phyloP scores from a whole-genome alignment of 2,797 vertebrate genomes.

The Leucoraja ocellata region DNA sequence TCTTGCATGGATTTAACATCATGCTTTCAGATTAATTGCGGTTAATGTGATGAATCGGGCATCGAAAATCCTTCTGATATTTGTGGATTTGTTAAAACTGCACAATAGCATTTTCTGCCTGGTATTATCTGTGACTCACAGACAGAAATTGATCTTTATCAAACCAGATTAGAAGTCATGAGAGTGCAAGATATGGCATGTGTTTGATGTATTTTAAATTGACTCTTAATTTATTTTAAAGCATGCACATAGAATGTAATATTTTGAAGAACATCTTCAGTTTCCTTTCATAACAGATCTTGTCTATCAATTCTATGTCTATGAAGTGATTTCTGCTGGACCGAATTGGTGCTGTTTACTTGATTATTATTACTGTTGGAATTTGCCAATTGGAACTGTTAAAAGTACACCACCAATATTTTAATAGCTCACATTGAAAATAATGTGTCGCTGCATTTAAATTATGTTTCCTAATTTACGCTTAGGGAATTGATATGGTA shows the following conservation, averaged over 20 bases:
- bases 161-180: neutral
- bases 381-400: neutral
- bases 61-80: neutral
- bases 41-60: neutral
- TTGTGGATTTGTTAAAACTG: neutral
- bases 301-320: neutral
- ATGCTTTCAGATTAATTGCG: constrained; percentile 17
- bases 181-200: neutral
- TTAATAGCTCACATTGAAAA: neutral
- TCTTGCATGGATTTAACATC: constrained; percentile 8
- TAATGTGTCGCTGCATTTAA: neutral
- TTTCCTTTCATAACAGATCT: neutral
- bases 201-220: neutral
- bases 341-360: neutral
- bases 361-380: neutral
- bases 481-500: neutral
- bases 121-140: neutral
- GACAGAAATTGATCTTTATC: constrained; percentile 29
- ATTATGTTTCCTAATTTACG: neutral
- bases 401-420: no score
- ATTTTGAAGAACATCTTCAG: neutral
- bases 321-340: neutral
- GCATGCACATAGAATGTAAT: neutral
- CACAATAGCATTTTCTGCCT: neutral
- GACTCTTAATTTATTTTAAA: neutral